Evolutionary conservation across 2,888 invertebrate species (phyloP).

Genomic region (Callinectes sapidus): DNA sequence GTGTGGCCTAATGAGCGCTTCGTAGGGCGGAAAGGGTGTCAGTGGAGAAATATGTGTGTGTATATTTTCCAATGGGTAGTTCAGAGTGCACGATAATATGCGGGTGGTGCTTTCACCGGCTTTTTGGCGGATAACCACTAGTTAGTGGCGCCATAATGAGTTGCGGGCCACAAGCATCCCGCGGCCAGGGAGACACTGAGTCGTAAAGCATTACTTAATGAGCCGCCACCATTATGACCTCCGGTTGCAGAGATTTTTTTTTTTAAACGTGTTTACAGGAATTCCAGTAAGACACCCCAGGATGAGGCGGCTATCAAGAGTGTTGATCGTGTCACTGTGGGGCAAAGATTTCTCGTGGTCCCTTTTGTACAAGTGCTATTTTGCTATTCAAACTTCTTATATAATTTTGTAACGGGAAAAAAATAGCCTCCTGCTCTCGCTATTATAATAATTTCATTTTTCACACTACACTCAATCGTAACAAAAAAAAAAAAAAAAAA

Average conservation of each 20-base stretch:
- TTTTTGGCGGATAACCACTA: constrained; percentile 9
- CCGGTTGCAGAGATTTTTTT: background rate
- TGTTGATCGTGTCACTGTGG: no score
- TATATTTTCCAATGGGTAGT: constrained; percentile 9
- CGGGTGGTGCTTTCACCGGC: background rate
- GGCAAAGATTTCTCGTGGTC: no score
- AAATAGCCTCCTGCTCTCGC: no score
- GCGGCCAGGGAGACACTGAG: background rate
- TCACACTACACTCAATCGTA: no score
- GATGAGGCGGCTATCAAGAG: no score
- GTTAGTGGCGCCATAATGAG: background rate
- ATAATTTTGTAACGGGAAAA: no score
- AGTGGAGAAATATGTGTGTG: constrained; percentile 21
- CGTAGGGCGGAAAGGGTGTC: background rate
- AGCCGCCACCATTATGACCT: background rate
- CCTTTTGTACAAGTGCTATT: no score
- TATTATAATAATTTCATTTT: background rate
- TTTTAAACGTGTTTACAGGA: background rate
- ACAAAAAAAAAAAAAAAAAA: no score
- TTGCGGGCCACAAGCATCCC: background rate
- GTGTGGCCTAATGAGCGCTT: constrained; percentile 4
- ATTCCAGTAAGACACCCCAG: no score
- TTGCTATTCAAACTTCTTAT: no score
- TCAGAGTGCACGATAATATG: background rate
- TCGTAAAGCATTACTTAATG: background rate